phyloP scores from a whole-genome alignment of 2,888 invertebrate species.

The Sympetrum striolatum region DNA sequence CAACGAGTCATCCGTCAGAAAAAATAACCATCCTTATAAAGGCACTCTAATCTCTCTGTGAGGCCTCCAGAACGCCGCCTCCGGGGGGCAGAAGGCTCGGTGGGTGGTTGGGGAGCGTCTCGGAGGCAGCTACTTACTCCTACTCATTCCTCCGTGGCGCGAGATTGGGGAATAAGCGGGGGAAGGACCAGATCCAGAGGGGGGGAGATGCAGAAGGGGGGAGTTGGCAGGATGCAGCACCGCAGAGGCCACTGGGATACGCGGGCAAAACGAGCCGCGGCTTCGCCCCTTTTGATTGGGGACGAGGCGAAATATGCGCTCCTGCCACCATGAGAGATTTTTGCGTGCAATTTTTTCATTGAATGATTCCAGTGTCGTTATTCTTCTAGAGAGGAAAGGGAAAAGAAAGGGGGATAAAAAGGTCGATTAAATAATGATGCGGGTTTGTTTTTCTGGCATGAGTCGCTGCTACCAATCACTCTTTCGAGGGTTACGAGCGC shows the following conservation, averaged over 20 bases:
- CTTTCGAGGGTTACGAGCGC: too few relatives aligned
- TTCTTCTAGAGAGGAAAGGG: neutral
- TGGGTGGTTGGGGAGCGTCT: neutral
- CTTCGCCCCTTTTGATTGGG: neutral
- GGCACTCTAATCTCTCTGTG: neutral
- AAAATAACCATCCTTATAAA: constrained; percentile 1
- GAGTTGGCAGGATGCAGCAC: neutral
- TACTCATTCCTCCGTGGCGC: neutral
- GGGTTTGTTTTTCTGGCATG: too few relatives aligned
- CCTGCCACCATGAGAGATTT: neutral
- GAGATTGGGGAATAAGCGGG: neutral
- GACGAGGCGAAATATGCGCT: neutral
- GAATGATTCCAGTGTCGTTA: neutral
- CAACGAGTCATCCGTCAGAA: neutral
- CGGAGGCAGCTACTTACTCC: neutral
- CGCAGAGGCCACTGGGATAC: neutral
- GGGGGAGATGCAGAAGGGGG: neutral
- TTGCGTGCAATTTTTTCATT: neutral
- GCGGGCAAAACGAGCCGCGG: neutral
- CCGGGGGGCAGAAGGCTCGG: neutral
- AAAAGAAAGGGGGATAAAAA: neutral
- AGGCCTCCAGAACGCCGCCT: neutral
- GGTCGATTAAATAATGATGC: neutral
- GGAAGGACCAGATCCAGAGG: neutral
- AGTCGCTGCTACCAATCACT: too few relatives aligned